Evolutionary conservation across 2,113 vertebrate species (phyloP).

Genomic region (Poecile atricapillus): DNA sequence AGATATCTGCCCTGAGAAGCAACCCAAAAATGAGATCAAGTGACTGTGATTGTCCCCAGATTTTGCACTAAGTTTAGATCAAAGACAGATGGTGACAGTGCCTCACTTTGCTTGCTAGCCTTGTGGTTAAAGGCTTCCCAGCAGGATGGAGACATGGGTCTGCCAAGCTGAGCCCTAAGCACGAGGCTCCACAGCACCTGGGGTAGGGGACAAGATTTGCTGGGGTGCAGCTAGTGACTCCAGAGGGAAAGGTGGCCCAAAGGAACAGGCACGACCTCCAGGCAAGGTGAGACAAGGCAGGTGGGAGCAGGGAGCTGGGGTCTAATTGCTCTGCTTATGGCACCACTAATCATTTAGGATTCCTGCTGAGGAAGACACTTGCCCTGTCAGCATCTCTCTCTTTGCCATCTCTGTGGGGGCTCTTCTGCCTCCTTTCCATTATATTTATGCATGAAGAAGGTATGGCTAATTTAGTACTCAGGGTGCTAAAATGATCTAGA

Average conservation of each 20-base stretch:
- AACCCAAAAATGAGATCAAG: not conserved
- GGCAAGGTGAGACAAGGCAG: not conserved
- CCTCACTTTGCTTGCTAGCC: not conserved
- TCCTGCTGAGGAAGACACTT: not conserved
- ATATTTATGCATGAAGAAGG: not conserved
- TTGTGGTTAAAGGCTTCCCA: not conserved
- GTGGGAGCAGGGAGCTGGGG: not conserved
- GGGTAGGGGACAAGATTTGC: not conserved
- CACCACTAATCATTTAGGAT: not conserved
- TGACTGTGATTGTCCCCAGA: not conserved
- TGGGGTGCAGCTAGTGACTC: not conserved
- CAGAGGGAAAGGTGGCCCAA: not conserved
- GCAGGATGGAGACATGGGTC: not conserved
- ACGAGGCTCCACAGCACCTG: not conserved
- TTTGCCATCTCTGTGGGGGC: not conserved
- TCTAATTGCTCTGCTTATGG: not conserved
- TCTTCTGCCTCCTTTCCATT: not conserved
- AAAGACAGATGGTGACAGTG: not conserved
- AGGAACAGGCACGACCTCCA: not conserved
- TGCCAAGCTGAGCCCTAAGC: not conserved
- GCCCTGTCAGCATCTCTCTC: not conserved
- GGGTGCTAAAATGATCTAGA: not conserved
- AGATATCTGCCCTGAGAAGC: not conserved
- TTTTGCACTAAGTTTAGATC: not conserved
- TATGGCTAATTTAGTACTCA: accelerated